phyloP scores from a whole-genome alignment of 2,113 vertebrate genomes.

The Sander lucioperca region DNA sequence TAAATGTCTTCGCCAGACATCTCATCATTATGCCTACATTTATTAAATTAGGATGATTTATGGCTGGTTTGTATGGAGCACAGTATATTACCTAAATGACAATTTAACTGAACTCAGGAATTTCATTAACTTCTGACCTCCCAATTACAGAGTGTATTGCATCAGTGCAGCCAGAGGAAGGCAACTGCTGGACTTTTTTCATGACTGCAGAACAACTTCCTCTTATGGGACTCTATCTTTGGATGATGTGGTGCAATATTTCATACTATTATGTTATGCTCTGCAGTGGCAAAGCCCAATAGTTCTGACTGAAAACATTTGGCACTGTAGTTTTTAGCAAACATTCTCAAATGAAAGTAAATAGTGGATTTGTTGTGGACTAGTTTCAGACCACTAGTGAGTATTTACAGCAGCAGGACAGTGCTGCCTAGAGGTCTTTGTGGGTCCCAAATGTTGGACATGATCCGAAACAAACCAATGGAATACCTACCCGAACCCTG shows the following conservation, averaged over 20 bases:
- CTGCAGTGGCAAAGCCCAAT: not conserved
- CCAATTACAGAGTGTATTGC: conserved; percentile 69
- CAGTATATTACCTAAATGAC: conserved; percentile 84
- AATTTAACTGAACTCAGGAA: conserved; percentile 86
- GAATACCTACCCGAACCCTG: not conserved
- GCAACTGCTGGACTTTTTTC: conserved; percentile 16
- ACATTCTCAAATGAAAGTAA: not conserved
- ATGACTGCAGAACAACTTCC: conserved; percentile 27
- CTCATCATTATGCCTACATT: conserved; percentile 86
- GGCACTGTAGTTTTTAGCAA: not conserved
- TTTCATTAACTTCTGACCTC: conserved; percentile 88
- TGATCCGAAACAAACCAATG: not conserved
- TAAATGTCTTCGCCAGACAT: conserved; percentile 81
- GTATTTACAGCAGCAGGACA: not conserved
- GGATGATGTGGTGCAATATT: conserved; percentile 3
- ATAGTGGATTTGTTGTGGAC: not conserved
- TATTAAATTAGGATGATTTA: conserved; percentile 89
- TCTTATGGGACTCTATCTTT: conserved; percentile 14
- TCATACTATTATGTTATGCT: not conserved
- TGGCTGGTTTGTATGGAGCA: conserved; percentile 73
- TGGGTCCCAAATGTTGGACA: not conserved
- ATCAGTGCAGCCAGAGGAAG: conserved; percentile 43
- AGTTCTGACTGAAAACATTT: not conserved
- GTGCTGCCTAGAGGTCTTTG: not conserved
- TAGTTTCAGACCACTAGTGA: not conserved